Conservation (phyloP, 1,140 invertebrate species). For the Spodoptera frugiperda region DNA sequence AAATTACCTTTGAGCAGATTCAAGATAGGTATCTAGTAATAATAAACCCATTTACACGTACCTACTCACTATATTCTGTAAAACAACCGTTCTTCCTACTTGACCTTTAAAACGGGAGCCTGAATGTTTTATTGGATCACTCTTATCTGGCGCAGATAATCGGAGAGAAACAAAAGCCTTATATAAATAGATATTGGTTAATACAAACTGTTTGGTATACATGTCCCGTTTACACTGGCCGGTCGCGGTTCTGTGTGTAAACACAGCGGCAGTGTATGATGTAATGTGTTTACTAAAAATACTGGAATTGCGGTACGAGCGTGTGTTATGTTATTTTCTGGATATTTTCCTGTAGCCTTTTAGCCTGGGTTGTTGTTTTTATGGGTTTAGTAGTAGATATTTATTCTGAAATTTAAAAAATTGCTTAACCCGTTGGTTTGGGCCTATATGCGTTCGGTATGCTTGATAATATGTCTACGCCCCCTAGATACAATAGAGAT, state of each 20-base stretch:
- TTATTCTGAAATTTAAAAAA: too few species aligned
- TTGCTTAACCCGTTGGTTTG: too few species aligned
- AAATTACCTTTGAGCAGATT: too few species aligned
- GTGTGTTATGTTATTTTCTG: neutral
- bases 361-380: neutral
- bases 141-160: conserved; percentile 14
- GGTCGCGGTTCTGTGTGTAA: conserved; percentile 7
- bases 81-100: neutral
- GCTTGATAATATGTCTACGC: too few species aligned
- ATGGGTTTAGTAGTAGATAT: too few species aligned
- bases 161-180: conserved; percentile 4
- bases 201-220: conserved; percentile 16
- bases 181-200: conserved; percentile 17
- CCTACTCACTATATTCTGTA: too few species aligned
- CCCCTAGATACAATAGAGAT: too few species aligned
- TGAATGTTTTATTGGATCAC: neutral
- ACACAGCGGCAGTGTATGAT: conserved; percentile 29
- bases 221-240: conserved; percentile 11
- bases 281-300: conserved; percentile 17
- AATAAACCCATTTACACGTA: too few species aligned
- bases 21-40: too few species aligned
- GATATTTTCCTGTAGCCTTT: neutral
- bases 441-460: too few species aligned
- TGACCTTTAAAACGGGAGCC: neutral
- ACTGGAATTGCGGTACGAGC: neutral